Conservation (phyloP, 2,888 invertebrate genomes). For the Harpalus rufipes region DNA sequence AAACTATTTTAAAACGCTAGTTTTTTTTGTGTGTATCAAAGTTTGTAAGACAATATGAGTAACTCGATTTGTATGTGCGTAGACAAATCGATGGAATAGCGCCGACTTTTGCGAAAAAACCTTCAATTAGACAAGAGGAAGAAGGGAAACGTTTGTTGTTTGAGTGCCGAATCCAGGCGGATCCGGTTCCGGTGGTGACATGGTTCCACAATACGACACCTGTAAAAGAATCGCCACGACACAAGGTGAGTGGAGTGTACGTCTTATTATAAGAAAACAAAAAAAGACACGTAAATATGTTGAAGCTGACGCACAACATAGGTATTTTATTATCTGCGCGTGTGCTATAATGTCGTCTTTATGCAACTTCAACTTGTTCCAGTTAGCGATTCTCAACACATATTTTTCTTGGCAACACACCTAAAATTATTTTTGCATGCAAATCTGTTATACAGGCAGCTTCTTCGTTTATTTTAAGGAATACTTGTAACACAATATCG, state of each 20-base stretch:
- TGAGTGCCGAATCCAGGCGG: constrained; percentile 96
- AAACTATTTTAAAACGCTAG: constrained; percentile 27
- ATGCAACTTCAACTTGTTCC: constrained; percentile 65
- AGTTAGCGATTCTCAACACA: constrained; percentile 65
- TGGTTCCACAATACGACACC: constrained; percentile 94
- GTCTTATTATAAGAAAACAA: constrained; percentile 17
- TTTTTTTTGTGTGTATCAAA: constrained; percentile 23
- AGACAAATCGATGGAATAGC: constrained; percentile 99
- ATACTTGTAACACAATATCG: constrained; percentile 64
- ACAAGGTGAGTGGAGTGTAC: constrained; percentile 84
- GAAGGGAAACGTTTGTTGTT: constrained; percentile 95
- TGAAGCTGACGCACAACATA: constrained; percentile 58
- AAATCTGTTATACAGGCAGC: constrained; percentile 56
- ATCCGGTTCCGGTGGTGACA: constrained; percentile 91
- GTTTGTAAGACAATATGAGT: constrained; percentile 9
- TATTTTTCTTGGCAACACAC: constrained; percentile 66
- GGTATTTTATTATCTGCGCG: constrained; percentile 63
- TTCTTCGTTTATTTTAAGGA: constrained; percentile 63
- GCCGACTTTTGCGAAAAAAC: constrained; percentile 98
- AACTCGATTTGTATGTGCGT: constrained; percentile 68
- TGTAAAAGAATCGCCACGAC: constrained; percentile 90
- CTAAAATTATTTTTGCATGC: constrained; percentile 64
- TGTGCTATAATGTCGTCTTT: constrained; percentile 57
- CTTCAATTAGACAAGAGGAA: constrained; percentile 97
- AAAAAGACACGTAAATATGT: neutral